Evolutionary conservation across 2,113 vertebrate genomes (phyloP), one percentile per base, ranked within the genome.

Genomic region (Pedetes capensis): DNA sequence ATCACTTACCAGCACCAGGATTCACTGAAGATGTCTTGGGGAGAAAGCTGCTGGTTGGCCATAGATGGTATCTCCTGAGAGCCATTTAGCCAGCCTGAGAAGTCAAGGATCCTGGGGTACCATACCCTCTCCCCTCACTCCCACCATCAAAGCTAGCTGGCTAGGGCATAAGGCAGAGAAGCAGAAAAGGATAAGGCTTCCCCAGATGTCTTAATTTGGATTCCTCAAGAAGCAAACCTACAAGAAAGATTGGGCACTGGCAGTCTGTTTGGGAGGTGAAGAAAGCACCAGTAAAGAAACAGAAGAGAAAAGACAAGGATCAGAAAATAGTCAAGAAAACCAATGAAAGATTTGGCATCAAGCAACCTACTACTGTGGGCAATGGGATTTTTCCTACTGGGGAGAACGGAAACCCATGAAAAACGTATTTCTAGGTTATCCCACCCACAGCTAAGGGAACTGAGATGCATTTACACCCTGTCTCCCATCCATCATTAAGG

Each of bases 241-340:
- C 85, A 66, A 44, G 49, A 80, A 90, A 23, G 8, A 57, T 63
- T 61, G 57, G 86, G 20, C 34, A 47, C 14, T 66, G 39, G 49
- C 55, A 22, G 16, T 42, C 69, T 85, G 49, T 92, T 87, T 91
- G 74, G 68, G 66, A 79, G 13, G n/a, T n/a, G 8, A 90, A 78
- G 57, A 78, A 95, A 85, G 63, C 9, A 27, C 42, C 51, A 20
- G 13, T 6, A 57, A 51, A 42, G 34, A 49, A 55, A 37, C 61
- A 37, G 44, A 44, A 25, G 81, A 83, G 42, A 96, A 22, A n/a
- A 93, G 68, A 32, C 75, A 64, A 17, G 16, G 20, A 59, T 17
- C 18, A 27, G 44, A 89, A 82, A n/a, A 47, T 69, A 68, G 83
- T 86, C 93, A 57, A 93, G 78, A 75, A 86, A 44, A n/a, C 47